These are phyloP conservation scores for Lordiphosa clarofinis DNA, from an alignment of 1,140 invertebrate species.

Conservation along the genomic window DNA sequence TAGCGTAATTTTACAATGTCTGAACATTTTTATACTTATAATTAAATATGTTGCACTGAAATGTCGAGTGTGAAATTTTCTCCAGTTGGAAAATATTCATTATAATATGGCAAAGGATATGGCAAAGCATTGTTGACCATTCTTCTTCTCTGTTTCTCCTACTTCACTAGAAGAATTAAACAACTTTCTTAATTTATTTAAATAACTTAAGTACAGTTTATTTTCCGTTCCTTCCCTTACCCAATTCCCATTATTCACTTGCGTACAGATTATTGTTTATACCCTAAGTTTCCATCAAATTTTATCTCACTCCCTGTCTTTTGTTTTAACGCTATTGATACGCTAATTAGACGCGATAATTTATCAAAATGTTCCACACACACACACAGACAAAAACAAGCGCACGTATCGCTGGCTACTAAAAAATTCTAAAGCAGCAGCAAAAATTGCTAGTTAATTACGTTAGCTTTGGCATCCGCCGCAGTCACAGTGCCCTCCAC, in stretches of 20 bases:
- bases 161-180: too few species aligned
- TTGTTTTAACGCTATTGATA: constrained; percentile 61
- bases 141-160: too few species aligned
- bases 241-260: not conserved
- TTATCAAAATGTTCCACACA: constrained; percentile 38
- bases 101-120: too few species aligned
- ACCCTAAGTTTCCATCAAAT: not conserved
- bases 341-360: constrained; percentile 70
- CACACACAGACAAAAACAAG: not conserved
- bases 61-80: too few species aligned
- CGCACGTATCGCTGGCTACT: constrained; percentile 37
- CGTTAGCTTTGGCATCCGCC: constrained; percentile 39
- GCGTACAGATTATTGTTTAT: not conserved
- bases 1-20: too few species aligned
- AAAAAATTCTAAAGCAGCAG: constrained; percentile 65
- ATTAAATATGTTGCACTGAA: too few species aligned
- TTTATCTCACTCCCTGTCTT: constrained; percentile 2
- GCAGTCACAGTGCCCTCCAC: constrained; percentile 4
- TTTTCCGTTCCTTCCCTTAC: too few species aligned
- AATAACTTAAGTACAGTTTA: too few species aligned
- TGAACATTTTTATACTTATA: too few species aligned
- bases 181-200: too few species aligned
- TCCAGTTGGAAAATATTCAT: too few species aligned
- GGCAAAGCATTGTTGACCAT: too few species aligned
- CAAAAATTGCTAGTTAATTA: constrained; percentile 76